These are phyloP conservation scores for Eupithecia dodoneata DNA, from an alignment of 2,888 invertebrate genomes.

Conservation along the genomic window DNA sequence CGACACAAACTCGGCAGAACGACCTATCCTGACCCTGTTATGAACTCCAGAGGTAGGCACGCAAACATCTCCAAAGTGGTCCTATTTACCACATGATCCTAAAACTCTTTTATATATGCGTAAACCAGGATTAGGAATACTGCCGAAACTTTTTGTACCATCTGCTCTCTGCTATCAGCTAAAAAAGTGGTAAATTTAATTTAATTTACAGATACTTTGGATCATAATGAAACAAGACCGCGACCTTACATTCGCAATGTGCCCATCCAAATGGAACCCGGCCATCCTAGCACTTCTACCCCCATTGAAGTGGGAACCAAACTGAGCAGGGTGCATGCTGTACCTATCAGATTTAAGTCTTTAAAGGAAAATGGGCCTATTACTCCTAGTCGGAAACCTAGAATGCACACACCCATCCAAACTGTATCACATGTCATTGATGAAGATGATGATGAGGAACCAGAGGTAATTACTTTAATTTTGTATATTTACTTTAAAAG, in stretches of 20 bases:
- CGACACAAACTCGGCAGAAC: slow-evolving; percentile 69
- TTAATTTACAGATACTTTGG: slow-evolving; percentile 59
- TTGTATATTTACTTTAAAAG: background rate
- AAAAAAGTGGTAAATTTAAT: background rate
- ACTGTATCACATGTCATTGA: slow-evolving; percentile 65
- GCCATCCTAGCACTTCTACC: slow-evolving; percentile 77
- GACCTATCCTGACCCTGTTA: slow-evolving; percentile 63
- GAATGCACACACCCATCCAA: slow-evolving; percentile 64
- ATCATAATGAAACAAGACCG: slow-evolving; percentile 51
- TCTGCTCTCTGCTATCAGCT: background rate
- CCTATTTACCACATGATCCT: background rate
- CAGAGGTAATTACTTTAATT: slow-evolving; percentile 54
- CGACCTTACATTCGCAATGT: slow-evolving; percentile 70
- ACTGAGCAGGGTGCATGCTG: slow-evolving; percentile 51
- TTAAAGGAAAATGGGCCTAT: slow-evolving; percentile 58
- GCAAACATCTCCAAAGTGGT: background rate
- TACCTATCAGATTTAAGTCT: slow-evolving; percentile 63
- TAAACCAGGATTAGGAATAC: background rate
- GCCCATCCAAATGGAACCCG: slow-evolving; percentile 71
- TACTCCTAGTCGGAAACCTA: slow-evolving; percentile 63
- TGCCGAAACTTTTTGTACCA: background rate
- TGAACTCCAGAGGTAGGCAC: slow-evolving; percentile 64
- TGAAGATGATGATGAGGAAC: slow-evolving; percentile 70
- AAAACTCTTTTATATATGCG: background rate
- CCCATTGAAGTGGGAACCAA: slow-evolving; percentile 60